Evolutionary conservation across 2,113 vertebrate genomes (phyloP), one percentile per base, ranked within the genome.

Genomic region (Serilophus lunatus): DNA sequence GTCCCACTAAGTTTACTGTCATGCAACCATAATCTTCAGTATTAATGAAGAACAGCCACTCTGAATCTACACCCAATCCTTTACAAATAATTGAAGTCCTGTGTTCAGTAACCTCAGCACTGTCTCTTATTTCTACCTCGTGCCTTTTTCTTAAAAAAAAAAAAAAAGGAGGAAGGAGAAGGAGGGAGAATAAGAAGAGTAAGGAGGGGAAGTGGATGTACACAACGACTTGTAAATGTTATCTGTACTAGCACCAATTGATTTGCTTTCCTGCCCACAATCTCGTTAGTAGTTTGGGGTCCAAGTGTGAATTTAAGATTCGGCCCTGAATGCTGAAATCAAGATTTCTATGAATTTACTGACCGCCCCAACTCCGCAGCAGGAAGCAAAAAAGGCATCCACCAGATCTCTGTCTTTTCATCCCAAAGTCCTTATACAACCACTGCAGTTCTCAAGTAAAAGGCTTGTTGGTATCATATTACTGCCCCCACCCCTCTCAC

Each of bases 371-470:
- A 94, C 83, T 93, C 80, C 82, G 88, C 95, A 91, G 71, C 66
- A 85, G n/a, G 29, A 77, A 78, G 54, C 29, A 60, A 87, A 88
- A 42, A 88, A 65, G 56, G 1, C 78, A 88, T 31, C 56, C 60
- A 22, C 24, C 1, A 56, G 50, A 88, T 53, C 86, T 76, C 74
- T 31, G 38, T 64, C 63, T 88, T 76, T 64, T 80, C 71, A 64
- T 63, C 72, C 71, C 68, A 5, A 95, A 93, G 68, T 92, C 86
- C 94, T 91, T 90, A 93, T 16, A 97, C 90, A 92, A 93, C 65
- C 92, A 93, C 88, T 94, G 92, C 94, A 90, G 86, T 47, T 92
- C 70, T 80, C 65, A 86, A 82, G 65, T 63, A 70, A 88, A 91
- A 90, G 61, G 66, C 53, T 81, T 53, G 49, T 1, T n/a, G 44